Evolutionary conservation across 2,888 invertebrate genomes (phyloP).

Genomic region (Tolmerus cingulatus): DNA sequence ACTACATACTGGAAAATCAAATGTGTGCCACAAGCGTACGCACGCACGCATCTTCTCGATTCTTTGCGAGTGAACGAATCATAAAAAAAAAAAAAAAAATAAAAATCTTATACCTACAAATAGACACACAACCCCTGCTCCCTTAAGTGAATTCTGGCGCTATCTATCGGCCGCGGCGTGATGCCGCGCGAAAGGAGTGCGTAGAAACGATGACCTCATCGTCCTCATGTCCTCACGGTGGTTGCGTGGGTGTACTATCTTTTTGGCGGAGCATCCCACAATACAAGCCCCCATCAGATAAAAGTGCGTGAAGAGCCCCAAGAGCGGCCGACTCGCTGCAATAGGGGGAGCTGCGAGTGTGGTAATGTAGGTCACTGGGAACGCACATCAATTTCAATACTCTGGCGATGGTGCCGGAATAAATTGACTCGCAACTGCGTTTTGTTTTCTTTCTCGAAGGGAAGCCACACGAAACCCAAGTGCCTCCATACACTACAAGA

Average conservation of each 20-base stretch:
- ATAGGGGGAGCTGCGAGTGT: not conserved
- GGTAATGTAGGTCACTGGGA: slow-evolving; percentile 19
- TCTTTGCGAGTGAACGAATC: not conserved
- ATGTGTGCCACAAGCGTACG: not conserved
- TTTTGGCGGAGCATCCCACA: not conserved
- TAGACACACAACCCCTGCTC: not conserved
- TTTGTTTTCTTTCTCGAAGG: not conserved
- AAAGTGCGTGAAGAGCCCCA: not conserved
- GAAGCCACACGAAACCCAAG: not conserved
- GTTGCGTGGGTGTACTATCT: not conserved
- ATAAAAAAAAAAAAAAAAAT: not conserved
- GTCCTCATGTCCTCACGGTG: not conserved
- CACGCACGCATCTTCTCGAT: not conserved
- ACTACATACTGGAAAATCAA: not conserved
- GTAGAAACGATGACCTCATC: slow-evolving; percentile 10
- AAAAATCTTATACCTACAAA: not conserved
- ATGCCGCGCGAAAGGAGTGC: not conserved
- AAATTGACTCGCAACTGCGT: not conserved
- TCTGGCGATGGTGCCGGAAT: not conserved
- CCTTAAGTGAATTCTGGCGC: not conserved
- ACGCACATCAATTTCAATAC: slow-evolving; percentile 3
- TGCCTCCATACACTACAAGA: not conserved
- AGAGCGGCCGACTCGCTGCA: not conserved
- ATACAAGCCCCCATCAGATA: not conserved
- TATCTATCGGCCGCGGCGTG: not conserved